phyloP scores from a whole-genome alignment of 1,140 invertebrate species.

The Odontomachus brunneus region DNA sequence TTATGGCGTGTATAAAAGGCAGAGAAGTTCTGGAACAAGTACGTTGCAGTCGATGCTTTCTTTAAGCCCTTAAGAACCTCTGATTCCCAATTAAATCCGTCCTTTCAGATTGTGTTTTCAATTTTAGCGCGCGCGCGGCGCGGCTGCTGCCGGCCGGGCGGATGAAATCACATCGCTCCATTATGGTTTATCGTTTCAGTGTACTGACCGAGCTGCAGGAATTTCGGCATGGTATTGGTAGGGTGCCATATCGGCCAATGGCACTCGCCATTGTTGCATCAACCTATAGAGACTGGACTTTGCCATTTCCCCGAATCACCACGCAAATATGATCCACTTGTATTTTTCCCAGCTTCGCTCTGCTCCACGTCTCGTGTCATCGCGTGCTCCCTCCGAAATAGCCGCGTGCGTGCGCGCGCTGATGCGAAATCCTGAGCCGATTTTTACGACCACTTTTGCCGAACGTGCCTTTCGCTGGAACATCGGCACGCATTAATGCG shows the following conservation, averaged over 20 bases:
- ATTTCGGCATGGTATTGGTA: conserved; percentile 41
- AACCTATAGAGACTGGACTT: conserved; percentile 27
- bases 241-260: conserved; percentile 58
- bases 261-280: conserved; percentile 49
- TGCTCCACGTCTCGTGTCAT: not conserved
- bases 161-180: conserved; percentile 55
- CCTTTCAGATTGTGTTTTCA: conserved; percentile 48
- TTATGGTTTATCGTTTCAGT: conserved; percentile 58
- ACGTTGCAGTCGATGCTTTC: conserved; percentile 9
- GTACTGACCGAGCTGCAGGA: conserved; percentile 34
- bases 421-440: not conserved
- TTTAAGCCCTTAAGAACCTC: conserved; percentile 19
- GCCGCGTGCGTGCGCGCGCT: too few species aligned
- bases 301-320: conserved; percentile 14
- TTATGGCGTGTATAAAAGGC: not conserved
- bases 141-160: not conserved
- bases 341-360: conserved; percentile 20
- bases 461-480: not conserved
- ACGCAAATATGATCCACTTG: conserved; percentile 55
- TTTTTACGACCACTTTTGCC: not conserved
- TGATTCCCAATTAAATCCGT: conserved; percentile 40
- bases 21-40: not conserved
- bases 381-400: conserved; percentile 20
- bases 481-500: not conserved
- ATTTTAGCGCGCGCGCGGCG: conserved; percentile 26